Percentiles rank a stretch among this genome's conserved stretches.
Evolutionary conservation across 2,113 vertebrate genomes (phyloP).

Genomic region (Ceratotherium simum): DNA sequence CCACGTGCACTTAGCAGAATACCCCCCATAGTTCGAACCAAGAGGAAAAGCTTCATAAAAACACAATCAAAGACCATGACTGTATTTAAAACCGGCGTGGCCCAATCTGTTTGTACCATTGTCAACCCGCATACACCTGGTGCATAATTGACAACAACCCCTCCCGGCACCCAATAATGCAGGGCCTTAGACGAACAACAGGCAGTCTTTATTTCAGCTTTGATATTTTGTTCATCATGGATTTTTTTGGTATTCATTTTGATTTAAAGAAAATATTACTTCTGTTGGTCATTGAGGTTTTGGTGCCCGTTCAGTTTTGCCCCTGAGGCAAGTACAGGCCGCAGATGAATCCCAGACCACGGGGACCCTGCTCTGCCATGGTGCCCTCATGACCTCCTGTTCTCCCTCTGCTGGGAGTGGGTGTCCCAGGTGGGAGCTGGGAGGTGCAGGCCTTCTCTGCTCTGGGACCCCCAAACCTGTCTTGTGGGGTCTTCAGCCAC

Average conservation of each 20-base stretch:
- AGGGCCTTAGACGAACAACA: background rate
- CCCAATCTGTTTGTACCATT: background rate
- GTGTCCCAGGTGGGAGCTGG: background rate
- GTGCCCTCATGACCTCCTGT: background rate
- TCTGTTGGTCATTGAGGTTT: background rate
- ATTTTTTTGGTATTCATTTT: background rate
- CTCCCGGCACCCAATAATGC: rapidly evolving
- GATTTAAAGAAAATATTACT: background rate
- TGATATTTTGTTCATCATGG: background rate
- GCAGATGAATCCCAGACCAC: no score
- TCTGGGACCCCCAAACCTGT: background rate
- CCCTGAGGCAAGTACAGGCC: background rate
- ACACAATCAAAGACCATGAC: background rate
- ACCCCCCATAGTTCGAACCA: background rate
- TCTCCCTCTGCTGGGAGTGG: background rate
- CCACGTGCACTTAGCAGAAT: rapidly evolving
- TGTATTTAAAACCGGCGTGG: background rate
- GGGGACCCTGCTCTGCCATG: rapidly evolving
- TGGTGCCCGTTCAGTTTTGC: rapidly evolving
- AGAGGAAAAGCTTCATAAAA: background rate
- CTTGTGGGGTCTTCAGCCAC: background rate
- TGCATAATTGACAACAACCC: rapidly evolving
- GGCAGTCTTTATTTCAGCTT: background rate
- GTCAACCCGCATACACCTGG: rapidly evolving
- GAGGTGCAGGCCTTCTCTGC: background rate